A percentile compares a stretch with the other conserved stretches of the same genome.
phyloP scores from a whole-genome alignment of 2,888 invertebrate species.

The Meghimatium bilineatum region DNA sequence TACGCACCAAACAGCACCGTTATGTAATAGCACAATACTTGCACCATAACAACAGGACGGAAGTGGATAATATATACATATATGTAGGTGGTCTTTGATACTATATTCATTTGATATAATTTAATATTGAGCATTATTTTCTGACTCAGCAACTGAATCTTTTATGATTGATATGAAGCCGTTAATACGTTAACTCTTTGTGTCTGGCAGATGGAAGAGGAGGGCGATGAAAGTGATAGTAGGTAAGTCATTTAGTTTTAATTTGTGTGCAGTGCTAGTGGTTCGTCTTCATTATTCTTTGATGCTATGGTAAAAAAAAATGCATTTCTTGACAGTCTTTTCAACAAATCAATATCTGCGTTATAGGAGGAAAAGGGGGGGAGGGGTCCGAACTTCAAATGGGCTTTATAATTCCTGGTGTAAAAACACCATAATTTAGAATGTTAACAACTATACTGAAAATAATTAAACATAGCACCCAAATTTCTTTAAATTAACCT shows the following conservation, averaged over 20 bases:
- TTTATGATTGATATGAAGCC: background rate
- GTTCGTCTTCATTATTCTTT: no score
- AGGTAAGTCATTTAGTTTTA: background rate
- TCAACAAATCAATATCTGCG: no score
- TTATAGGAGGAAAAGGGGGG: no score
- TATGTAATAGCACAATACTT: background rate
- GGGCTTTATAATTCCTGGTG: no score
- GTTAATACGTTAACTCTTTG: background rate
- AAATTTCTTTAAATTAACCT: no score
- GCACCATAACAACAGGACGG: constrained; percentile 21
- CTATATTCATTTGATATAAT: background rate
- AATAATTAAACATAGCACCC: no score
- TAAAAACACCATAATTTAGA: no score
- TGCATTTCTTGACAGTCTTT: no score
- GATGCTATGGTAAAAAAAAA: no score
- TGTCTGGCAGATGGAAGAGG: background rate
- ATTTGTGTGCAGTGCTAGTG: no score
- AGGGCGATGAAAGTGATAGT: constrained; percentile 2
- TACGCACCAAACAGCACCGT: background rate
- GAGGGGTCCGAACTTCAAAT: no score
- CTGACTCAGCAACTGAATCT: background rate
- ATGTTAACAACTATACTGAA: no score
- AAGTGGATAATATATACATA: constrained; percentile 4
- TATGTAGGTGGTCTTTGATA: background rate
- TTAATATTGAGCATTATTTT: background rate